These are phyloP conservation scores for Plectropomus leopardus DNA, from an alignment of 2,113 vertebrate species.

Conservation along the genomic window DNA sequence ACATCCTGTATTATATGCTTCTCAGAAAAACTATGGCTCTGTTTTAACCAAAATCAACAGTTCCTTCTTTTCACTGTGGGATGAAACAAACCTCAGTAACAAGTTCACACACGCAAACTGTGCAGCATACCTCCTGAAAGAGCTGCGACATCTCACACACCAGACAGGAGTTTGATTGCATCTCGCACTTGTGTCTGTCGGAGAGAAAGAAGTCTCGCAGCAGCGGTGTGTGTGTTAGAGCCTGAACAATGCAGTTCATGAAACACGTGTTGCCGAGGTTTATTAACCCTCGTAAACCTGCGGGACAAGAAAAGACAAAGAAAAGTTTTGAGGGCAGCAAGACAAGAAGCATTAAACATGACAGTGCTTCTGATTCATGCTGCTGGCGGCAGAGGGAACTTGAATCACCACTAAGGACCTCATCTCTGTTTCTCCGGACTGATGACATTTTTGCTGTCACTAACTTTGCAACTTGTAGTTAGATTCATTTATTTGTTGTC, in stretches of 20 bases:
- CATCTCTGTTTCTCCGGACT: not conserved
- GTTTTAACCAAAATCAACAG: not conserved
- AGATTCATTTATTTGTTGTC: too few species aligned
- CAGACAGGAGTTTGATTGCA: slow-evolving; percentile 99
- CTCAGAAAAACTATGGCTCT: slow-evolving; percentile 2
- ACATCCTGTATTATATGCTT: slow-evolving; percentile 32
- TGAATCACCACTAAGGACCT: not conserved
- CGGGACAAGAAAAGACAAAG: slow-evolving; percentile 39
- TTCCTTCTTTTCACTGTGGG: not conserved
- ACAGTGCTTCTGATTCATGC: slow-evolving; percentile 7
- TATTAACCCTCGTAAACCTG: slow-evolving; percentile 97
- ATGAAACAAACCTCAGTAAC: slow-evolving; percentile 11
- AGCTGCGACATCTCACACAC: slow-evolving; percentile 99
- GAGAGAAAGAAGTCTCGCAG: slow-evolving; percentile 99
- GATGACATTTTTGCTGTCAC: not conserved
- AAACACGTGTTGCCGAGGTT: slow-evolving; percentile 99
- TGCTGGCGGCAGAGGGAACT: not conserved
- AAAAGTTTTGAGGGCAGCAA: slow-evolving; percentile 12
- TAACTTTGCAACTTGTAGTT: not conserved
- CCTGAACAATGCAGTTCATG: slow-evolving; percentile 99
- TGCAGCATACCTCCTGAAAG: slow-evolving; percentile 94
- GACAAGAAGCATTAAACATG: not conserved
- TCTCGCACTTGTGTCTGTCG: slow-evolving; percentile 98
- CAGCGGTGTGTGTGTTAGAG: slow-evolving; percentile 96
- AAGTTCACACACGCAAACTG: slow-evolving; percentile 3